A percentile compares a stretch with the other conserved stretches of the same genome.
These are phyloP conservation scores for Chiridota heheva DNA, from an alignment of 35 echinoderm and acorn worm genomes.

Conservation along the genomic window DNA sequence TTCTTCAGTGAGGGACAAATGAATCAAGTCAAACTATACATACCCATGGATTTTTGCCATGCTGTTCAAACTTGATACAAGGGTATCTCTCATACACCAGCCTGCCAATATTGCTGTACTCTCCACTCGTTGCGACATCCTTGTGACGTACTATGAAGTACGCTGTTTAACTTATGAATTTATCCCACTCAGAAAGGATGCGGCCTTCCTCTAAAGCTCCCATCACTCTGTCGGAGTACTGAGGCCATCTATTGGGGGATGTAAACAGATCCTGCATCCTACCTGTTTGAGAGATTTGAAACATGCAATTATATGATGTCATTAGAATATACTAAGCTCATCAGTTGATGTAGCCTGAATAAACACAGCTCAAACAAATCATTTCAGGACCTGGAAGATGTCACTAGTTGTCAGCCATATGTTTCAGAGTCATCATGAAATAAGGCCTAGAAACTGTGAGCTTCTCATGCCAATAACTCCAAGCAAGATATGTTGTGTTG, in stretches of 20 bases:
- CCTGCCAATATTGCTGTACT: slow-evolving; percentile 1
- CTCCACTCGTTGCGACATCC: neutral
- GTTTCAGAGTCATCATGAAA: no score
- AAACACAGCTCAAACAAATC: no score
- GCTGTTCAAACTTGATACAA: neutral
- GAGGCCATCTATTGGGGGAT: neutral
- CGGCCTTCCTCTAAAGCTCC: neutral
- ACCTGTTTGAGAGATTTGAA: neutral
- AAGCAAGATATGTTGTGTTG: no score
- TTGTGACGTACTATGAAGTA: neutral
- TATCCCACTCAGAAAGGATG: neutral
- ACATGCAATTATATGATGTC: no score
- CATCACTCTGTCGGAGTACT: slow-evolving; percentile 12
- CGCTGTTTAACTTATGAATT: neutral
- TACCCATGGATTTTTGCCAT: slow-evolving; percentile 19
- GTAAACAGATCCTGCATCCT: neutral
- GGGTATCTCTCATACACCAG: neutral
- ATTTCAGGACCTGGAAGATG: no score
- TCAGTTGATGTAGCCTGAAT: no score
- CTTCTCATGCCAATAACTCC: no score
- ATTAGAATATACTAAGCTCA: no score
- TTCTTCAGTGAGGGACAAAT: no score
- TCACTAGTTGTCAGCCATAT: no score
- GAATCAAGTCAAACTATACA: no score
- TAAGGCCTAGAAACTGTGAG: no score